These are phyloP conservation scores for Corvus hawaiiensis DNA, from an alignment of 2,113 vertebrate genomes.

Conservation along the genomic window DNA sequence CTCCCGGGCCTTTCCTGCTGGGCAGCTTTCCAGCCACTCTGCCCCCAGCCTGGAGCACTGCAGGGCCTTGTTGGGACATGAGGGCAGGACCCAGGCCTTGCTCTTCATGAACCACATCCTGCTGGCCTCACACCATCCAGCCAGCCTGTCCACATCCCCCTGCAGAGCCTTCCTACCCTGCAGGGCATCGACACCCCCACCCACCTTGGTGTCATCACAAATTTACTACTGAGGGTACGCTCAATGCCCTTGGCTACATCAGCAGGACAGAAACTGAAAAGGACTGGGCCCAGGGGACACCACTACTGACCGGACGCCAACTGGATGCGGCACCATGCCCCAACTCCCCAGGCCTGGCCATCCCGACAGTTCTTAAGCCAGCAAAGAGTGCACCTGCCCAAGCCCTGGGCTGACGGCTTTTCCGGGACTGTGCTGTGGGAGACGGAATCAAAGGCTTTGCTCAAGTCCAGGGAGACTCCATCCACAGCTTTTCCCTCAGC, in stretches of 20 bases:
- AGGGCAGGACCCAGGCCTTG: neutral
- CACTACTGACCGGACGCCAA: rapidly evolving
- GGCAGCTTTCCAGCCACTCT: too few species aligned
- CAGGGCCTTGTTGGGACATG: rapidly evolving
- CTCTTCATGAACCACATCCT: rapidly evolving
- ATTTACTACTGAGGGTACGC: neutral
- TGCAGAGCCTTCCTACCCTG: neutral
- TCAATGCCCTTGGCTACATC: rapidly evolving
- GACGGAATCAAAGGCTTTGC: too few species aligned
- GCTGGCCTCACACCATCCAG: neutral
- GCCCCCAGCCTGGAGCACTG: too few species aligned
- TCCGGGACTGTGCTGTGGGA: too few species aligned
- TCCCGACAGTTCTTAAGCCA: neutral
- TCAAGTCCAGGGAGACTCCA: too few species aligned
- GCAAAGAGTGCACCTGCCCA: neutral
- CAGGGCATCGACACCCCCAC: rapidly evolving
- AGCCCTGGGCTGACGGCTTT: rapidly evolving
- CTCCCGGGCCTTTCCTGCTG: neutral
- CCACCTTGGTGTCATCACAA: neutral
- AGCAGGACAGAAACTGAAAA: neutral
- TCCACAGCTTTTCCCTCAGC: too few species aligned
- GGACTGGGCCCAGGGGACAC: neutral
- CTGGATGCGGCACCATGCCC: rapidly evolving
- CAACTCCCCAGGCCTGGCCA: rapidly evolving
- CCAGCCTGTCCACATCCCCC: neutral